Base-by-base conservation (phyloP, 1,140 invertebrate species). In the Zophobas morio region DNA sequence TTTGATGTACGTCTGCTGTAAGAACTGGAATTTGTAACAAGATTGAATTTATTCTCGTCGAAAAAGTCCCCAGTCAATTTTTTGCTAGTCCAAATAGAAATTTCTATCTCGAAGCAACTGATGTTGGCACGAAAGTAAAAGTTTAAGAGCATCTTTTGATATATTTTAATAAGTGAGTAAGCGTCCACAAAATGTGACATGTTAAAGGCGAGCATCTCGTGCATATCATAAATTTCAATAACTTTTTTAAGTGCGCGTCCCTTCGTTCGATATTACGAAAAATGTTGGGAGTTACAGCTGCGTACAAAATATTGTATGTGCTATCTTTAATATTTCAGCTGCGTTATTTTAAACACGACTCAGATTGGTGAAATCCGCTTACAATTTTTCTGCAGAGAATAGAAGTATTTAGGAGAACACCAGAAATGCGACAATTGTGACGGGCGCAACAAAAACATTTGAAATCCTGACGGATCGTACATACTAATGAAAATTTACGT, bases 81-180 rank as follows among this genome's bases (percentile, higher is more conserved):
- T 66, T 32, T 66, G 32, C 8, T 42, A 39, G 20, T 40, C 33
- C 60, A 66, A 66, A 66, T 42, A 39, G 37, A 32, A 60, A 40
- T 39, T 60, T 60, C n/a, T 46, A 20, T 63, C 6, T 8, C 37
- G 8, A 33, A 36, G 32, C 6, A 35, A 8, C 39, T 39, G 60
- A 42, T 66, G 6, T 36, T 40, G 39, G 5, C 39, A 1, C 20
- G 8, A 40, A n/a, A 42, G 60, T 40, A 39, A 66, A 57, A 40
- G 60, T 66, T 66, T 39, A 51, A 39, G 39, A 66, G 1, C 60
- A 40, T 66, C 3, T 40, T 32, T 20, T 63, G 49, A 51, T 51
- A 51, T 63, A 63, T 66, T 66, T 39, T 66, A 66, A 66, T 66
- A 66, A 40, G 60, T 42, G 60, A 20, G 37, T 60, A 60, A 60